Evolutionary conservation across 2,113 vertebrate species (phyloP).

Genomic region (Steatornis caripensis): DNA sequence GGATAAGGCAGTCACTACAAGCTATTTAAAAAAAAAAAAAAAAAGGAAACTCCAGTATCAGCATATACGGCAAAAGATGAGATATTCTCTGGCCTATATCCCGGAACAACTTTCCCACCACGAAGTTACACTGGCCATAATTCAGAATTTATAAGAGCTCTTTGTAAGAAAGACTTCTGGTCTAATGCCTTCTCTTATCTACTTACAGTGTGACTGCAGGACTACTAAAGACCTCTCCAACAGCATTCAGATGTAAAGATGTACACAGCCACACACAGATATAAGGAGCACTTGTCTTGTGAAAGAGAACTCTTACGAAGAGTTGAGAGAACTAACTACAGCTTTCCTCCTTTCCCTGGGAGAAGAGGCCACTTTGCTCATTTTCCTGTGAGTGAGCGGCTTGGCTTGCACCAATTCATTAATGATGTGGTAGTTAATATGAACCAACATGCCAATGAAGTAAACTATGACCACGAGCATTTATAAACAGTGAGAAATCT

Average conservation of each 20-base stretch:
- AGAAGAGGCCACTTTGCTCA: neutral
- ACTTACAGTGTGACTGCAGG: neutral
- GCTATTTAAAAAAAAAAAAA: no score
- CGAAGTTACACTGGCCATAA: neutral
- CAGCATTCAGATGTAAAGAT: neutral
- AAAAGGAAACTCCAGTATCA: neutral
- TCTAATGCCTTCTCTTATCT: neutral
- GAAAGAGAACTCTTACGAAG: neutral
- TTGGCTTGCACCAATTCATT: neutral
- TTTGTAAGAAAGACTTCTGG: neutral
- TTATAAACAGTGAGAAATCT: neutral
- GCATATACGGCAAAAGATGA: neutral
- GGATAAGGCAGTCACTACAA: neutral
- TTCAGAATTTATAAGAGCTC: neutral
- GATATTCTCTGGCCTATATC: neutral
- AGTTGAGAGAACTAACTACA: neutral
- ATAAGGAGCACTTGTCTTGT: neutral
- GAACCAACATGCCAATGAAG: neutral
- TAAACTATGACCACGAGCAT: neutral
- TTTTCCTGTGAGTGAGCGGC: neutral
- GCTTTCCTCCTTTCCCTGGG: neutral
- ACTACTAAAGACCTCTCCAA: neutral
- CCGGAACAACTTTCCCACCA: neutral
- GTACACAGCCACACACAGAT: neutral
- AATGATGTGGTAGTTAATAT: neutral